Conservation (phyloP, 2,888 invertebrate species). For the Chloroclysta siterata region DNA sequence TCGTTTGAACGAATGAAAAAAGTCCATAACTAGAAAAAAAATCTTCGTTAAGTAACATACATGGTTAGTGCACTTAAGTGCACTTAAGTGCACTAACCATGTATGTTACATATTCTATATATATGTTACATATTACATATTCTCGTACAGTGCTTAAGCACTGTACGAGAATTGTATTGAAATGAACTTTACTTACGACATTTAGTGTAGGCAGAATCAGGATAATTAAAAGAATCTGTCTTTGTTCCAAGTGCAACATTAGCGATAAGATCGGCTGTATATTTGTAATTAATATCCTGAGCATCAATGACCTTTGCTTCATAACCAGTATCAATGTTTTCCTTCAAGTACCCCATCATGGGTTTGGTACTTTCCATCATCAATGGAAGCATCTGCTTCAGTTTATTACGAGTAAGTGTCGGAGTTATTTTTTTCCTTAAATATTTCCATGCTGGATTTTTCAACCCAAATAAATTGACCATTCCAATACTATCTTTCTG, state of each 20-base stretch:
- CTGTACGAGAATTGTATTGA: neutral
- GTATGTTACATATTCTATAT: no score
- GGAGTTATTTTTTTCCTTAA: constrained; percentile 45
- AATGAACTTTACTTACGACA: constrained; percentile 39
- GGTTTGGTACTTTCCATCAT: constrained; percentile 45
- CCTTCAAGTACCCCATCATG: constrained; percentile 42
- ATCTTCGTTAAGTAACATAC: neutral
- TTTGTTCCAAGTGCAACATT: constrained; percentile 45
- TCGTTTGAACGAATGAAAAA: constrained; percentile 45
- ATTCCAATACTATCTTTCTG: constrained; percentile 49
- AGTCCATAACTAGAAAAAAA: constrained; percentile 40
- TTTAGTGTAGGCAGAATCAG: constrained; percentile 43
- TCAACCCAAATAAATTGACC: constrained; percentile 47
- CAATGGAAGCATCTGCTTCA: constrained; percentile 44
- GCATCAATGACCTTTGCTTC: constrained; percentile 13
- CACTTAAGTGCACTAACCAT: no score
- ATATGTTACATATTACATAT: no score
- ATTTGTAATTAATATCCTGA: constrained; percentile 44
- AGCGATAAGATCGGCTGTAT: constrained; percentile 45
- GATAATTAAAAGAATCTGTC: constrained; percentile 41
- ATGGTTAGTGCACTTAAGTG: no score
- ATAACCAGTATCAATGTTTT: constrained; percentile 13
- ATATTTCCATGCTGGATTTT: constrained; percentile 47
- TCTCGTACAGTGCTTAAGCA: no score
- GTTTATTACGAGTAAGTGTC: constrained; percentile 38